These are phyloP conservation scores for Lethrus apterus DNA, from an alignment of 1,140 invertebrate genomes.

Conservation along the genomic window DNA sequence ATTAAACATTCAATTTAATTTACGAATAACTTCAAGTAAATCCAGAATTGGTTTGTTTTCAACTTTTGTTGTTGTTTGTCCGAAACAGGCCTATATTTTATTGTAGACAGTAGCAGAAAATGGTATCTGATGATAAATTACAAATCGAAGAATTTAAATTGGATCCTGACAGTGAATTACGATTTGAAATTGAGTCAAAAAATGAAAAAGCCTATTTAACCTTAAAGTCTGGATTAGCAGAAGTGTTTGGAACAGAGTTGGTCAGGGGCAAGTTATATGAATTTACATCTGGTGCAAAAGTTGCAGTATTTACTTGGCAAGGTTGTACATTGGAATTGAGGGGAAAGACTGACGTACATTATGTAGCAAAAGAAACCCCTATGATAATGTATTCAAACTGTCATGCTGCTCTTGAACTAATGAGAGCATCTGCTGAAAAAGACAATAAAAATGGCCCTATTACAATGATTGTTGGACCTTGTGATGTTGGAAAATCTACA, in stretches of 20 bases:
- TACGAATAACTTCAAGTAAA: no score
- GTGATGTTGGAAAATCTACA: conserved; percentile 95
- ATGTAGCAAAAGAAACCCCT: conserved; percentile 91
- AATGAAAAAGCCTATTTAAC: conserved; percentile 78
- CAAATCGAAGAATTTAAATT: conserved; percentile 69
- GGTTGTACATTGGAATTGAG: conserved; percentile 78
- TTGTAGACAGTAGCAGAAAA: conserved; percentile 1
- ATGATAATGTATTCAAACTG: conserved; percentile 95
- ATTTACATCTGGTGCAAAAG: conserved; percentile 85
- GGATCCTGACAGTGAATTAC: conserved; percentile 80
- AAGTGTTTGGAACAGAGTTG: conserved; percentile 95
- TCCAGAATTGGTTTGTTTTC: no score
- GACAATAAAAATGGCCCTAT: conserved; percentile 69
- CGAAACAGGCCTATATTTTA: neutral
- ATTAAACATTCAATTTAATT: no score
- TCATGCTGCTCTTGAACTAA: conserved; percentile 87
- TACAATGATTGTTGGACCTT: conserved; percentile 88
- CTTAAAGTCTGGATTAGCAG: conserved; percentile 81
- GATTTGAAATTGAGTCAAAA: conserved; percentile 89
- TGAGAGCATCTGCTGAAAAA: conserved; percentile 71
- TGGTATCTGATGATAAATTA: conserved; percentile 27
- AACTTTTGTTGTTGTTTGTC: no score
- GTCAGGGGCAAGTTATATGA: conserved; percentile 89
- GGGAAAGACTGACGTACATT: conserved; percentile 87
- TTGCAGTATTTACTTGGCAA: conserved; percentile 95